phyloP scores from a whole-genome alignment of 1,140 invertebrate species.

The Drosophila guanche region DNA sequence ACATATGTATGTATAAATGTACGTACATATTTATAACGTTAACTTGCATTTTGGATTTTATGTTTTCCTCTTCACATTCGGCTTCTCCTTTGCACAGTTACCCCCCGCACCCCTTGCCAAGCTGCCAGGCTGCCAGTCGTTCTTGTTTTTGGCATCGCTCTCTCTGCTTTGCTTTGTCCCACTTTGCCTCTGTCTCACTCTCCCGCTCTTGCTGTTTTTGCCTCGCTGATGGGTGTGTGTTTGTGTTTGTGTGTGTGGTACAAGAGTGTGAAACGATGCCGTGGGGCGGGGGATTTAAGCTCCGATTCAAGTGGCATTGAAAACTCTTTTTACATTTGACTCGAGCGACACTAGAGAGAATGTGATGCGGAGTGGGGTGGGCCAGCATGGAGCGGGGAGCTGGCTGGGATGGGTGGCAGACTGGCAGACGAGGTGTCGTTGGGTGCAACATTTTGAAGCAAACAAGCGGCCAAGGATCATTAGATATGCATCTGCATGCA shows the following conservation, averaged over 20 bases:
- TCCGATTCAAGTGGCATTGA: constrained; percentile 58
- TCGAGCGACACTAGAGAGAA: background rate
- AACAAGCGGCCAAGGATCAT: constrained; percentile 30
- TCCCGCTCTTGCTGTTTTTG: constrained; percentile 1
- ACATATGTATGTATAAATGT: background rate
- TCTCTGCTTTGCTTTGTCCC: too few relatives aligned
- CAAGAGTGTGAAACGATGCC: too few relatives aligned
- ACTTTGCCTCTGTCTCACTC: too few relatives aligned
- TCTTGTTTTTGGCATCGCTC: constrained; percentile 7
- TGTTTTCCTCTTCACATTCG: constrained; percentile 21
- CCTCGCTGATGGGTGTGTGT: background rate
- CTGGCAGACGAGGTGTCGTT: background rate
- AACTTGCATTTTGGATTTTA: constrained; percentile 32
- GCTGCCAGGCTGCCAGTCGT: background rate
- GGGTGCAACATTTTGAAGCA: constrained; percentile 28
- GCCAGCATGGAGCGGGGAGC: too few relatives aligned
- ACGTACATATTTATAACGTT: constrained; percentile 64
- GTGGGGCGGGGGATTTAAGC: constrained; percentile 16
- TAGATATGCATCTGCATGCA: too few relatives aligned
- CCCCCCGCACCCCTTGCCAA: too few relatives aligned
- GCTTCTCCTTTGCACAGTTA: background rate
- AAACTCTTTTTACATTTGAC: constrained; percentile 31
- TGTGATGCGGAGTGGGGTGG: too few relatives aligned
- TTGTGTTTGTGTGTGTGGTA: too few relatives aligned
- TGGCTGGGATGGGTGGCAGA: background rate